Conservation (phyloP, 2,888 invertebrate species). For the Pseudanteris insignis region DNA sequence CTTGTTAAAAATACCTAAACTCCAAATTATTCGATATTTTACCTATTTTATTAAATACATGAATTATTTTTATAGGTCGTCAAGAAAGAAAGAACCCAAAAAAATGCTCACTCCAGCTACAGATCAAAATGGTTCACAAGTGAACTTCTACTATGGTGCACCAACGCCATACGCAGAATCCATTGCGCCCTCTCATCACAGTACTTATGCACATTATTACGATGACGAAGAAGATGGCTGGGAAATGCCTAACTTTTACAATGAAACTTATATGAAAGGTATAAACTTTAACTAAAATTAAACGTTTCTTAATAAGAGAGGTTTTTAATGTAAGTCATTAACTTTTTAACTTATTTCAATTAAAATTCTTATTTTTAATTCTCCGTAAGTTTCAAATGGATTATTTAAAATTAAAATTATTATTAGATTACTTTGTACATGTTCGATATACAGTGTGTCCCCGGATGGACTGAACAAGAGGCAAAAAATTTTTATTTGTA, state of each 20-base stretch:
- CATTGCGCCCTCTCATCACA: conserved; percentile 92
- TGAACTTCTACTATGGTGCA: conserved; percentile 95
- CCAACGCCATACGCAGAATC: conserved; percentile 95
- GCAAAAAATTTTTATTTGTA: too few species aligned
- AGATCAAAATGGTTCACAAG: conserved; percentile 92
- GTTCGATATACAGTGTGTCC: too few species aligned
- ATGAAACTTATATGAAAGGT: conserved; percentile 96
- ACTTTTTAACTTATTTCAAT: too few species aligned
- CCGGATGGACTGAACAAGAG: too few species aligned
- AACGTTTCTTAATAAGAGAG: background rate
- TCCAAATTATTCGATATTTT: too few species aligned
- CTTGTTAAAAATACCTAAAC: too few species aligned
- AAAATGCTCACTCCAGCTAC: conserved; percentile 88
- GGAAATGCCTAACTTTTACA: conserved; percentile 98
- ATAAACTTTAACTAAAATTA: too few species aligned
- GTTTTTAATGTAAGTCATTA: background rate
- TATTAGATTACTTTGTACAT: too few species aligned
- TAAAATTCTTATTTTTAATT: too few species aligned
- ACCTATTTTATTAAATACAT: too few species aligned
- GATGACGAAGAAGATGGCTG: conserved; percentile 96
- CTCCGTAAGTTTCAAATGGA: too few species aligned
- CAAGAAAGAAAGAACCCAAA: conserved; percentile 88
- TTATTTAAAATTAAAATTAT: too few species aligned
- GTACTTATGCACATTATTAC: conserved; percentile 94
- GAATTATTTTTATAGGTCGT: conserved; percentile 72